Evolutionary conservation across 2,113 vertebrate genomes (phyloP).

Genomic region (Bolborhynchus lineola): DNA sequence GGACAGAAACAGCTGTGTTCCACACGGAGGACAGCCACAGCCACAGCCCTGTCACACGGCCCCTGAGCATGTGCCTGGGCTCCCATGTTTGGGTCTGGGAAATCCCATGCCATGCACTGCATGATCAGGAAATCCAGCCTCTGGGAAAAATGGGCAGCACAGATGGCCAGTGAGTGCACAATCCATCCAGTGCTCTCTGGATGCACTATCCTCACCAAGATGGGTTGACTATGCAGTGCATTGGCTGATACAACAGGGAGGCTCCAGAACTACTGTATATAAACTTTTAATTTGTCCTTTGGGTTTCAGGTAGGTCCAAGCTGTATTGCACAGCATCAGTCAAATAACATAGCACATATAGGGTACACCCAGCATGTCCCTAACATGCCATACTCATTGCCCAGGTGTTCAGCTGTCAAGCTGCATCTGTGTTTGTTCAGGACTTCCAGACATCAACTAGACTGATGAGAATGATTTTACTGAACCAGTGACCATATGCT

Average conservation of each 20-base stretch:
- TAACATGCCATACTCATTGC: not conserved
- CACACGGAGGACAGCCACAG: slow-evolving; percentile 48
- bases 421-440: not conserved
- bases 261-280: not conserved
- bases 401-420: slow-evolving; percentile 51
- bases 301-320: not conserved
- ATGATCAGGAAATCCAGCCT: slow-evolving; percentile 7
- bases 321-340: not conserved
- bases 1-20: slow-evolving; percentile 61
- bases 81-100: slow-evolving; percentile 58
- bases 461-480: slow-evolving; percentile 18
- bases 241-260: not conserved
- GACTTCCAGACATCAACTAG: slow-evolving; percentile 35
- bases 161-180: slow-evolving; percentile 2
- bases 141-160: not conserved
- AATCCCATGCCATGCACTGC: slow-evolving; percentile 24
- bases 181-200: fast-evolving
- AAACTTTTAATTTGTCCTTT: not conserved
- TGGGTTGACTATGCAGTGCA: not conserved
- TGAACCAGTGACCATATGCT: not conserved
- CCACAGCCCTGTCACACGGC: not conserved
- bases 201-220: not conserved
- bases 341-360: not conserved
- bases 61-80: slow-evolving; percentile 27
- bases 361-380: not conserved